Conservation (phyloP, 2,113 vertebrate species). For the Rhynchomys soricoides region DNA sequence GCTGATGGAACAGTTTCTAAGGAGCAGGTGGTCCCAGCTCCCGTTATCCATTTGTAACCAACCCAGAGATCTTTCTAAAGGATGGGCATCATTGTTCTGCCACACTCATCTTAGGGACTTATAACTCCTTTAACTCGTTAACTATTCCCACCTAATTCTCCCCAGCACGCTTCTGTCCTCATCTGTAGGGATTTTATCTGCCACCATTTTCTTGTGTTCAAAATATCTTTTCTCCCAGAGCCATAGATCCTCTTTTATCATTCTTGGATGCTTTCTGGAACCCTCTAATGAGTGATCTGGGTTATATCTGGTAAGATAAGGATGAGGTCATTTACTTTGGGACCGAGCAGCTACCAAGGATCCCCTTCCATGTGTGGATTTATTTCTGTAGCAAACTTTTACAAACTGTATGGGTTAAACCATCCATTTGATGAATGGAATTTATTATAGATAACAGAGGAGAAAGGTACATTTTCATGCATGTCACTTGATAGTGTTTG, state of each 20-base stretch:
- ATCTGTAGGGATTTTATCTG: not conserved
- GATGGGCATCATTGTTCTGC: not conserved
- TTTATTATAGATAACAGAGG: constrained; percentile 29
- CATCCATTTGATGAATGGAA: not conserved
- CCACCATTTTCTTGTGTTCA: not conserved
- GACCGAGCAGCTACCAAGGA: not conserved
- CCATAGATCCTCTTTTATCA: not conserved
- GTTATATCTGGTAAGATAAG: not conserved
- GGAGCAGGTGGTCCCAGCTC: not conserved
- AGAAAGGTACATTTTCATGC: not conserved
- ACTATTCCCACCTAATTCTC: not conserved
- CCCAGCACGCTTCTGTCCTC: not conserved
- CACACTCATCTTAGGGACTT: not conserved
- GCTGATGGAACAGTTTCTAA: not conserved
- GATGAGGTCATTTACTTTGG: not conserved
- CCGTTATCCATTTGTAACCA: not conserved
- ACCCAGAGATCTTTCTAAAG: not conserved
- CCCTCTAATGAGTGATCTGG: not conserved
- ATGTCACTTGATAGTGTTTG: not conserved
- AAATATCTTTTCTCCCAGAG: not conserved
- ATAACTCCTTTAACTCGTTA: not conserved
- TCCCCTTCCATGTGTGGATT: not conserved
- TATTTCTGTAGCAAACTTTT: not conserved
- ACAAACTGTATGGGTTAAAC: not conserved
- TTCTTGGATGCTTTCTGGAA: not conserved